Percentiles rank a stretch among this genome's conserved stretches.
These are phyloP conservation scores for Poeciliopsis occidentalis DNA, from an alignment of 2,113 vertebrate species.

Conservation along the genomic window DNA sequence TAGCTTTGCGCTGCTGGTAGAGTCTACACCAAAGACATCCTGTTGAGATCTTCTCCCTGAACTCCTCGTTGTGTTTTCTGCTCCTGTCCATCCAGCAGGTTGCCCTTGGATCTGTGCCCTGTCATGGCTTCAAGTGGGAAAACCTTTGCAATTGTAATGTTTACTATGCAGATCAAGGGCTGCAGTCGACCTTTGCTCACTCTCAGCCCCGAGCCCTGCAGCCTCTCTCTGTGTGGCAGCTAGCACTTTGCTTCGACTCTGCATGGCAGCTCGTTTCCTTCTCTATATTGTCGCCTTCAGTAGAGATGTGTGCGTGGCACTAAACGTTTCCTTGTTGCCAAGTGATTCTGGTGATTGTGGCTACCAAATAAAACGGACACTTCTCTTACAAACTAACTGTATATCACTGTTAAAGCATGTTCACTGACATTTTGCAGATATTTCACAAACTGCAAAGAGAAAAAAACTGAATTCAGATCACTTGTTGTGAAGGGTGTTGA, in stretches of 20 bases:
- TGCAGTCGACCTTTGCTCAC: conserved; percentile 74
- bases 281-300: conserved; percentile 7
- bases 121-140: conserved; percentile 58
- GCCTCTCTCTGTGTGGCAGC: conserved; percentile 70
- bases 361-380: conserved; percentile 64
- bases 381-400: conserved; percentile 66
- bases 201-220: conserved; percentile 40
- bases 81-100: conserved; percentile 28
- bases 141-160: conserved; percentile 82
- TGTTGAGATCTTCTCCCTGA: conserved; percentile 12
- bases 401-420: conserved; percentile 76
- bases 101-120: conserved; percentile 41
- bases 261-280: conserved; percentile 45
- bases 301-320: conserved; percentile 39
- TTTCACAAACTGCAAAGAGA: conserved; percentile 40
- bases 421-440: conserved; percentile 54
- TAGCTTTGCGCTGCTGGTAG: conserved; percentile 65
- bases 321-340: conserved; percentile 54
- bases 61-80: conserved; percentile 22
- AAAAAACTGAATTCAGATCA: conserved; percentile 23
- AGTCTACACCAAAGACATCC: conserved; percentile 78
- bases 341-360: conserved; percentile 67
- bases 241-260: conserved; percentile 58
- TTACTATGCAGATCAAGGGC: conserved; percentile 92
- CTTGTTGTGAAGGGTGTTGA: conserved; percentile 37